Conservation (phyloP, 1,140 invertebrate genomes). For the Lepidotrigona ventralis region DNA sequence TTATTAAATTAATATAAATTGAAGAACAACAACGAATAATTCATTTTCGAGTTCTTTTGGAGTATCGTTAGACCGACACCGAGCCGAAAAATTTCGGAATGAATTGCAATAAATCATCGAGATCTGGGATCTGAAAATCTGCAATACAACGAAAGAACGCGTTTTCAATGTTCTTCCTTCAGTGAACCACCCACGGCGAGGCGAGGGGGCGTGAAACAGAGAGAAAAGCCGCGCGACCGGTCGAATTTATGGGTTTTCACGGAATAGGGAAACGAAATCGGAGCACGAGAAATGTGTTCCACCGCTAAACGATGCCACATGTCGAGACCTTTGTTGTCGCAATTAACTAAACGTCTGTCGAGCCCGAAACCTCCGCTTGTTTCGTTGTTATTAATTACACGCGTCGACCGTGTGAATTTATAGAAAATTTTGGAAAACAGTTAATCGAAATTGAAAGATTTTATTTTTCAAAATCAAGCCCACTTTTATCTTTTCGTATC, state of each 20-base stretch:
- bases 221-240: constrained; percentile 20
- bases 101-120: constrained; percentile 3
- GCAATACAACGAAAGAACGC: constrained; percentile 10
- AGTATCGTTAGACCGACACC: background rate
- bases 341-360: constrained; percentile 63
- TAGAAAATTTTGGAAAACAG: too few species aligned
- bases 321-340: constrained; percentile 58
- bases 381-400: constrained; percentile 10
- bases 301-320: constrained; percentile 58
- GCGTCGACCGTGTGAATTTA: background rate
- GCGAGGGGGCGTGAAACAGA: background rate
- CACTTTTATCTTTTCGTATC: too few species aligned
- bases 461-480: too few species aligned
- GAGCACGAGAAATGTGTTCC: constrained; percentile 38
- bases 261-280: constrained; percentile 56
- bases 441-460: too few species aligned
- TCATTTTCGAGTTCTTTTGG: background rate
- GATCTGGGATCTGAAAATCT: background rate
- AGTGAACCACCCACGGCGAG: constrained; percentile 44
- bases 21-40: background rate
- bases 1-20: too few species aligned
- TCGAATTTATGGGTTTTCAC: constrained; percentile 65
- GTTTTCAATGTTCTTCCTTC: constrained; percentile 18
- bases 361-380: background rate
- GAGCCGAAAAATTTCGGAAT: background rate